Evolutionary conservation across 2,113 vertebrate genomes (phyloP).

Genomic region (Sialia sialis): DNA sequence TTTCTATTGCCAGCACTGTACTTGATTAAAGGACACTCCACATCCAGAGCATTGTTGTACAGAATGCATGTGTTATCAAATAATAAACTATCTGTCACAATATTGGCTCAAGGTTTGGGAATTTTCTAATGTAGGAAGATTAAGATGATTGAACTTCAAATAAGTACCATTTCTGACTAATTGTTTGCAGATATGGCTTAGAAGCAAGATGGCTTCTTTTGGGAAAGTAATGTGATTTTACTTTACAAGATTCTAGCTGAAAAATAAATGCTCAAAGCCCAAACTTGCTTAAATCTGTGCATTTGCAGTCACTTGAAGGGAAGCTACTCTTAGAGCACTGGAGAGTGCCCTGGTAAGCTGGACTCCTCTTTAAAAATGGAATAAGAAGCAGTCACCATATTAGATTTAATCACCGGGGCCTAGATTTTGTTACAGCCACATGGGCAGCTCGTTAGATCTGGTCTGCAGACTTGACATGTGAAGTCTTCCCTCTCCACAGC

Average conservation of each 20-base stretch:
- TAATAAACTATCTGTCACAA: slow-evolving; percentile 83
- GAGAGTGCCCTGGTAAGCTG: background rate
- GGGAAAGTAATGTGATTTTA: background rate
- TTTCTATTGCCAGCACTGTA: background rate
- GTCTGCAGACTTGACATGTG: background rate
- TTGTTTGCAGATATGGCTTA: slow-evolving; percentile 77
- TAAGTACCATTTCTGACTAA: slow-evolving; percentile 77
- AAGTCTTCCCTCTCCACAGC: background rate
- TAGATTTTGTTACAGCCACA: background rate
- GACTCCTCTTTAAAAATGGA: background rate
- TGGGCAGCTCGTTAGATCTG: background rate
- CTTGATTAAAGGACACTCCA: slow-evolving; percentile 5
- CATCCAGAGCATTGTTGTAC: slow-evolving; percentile 31
- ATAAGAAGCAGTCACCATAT: background rate
- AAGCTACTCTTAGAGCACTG: background rate
- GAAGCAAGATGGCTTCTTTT: slow-evolving; percentile 1
- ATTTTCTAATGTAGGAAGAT: slow-evolving; percentile 75
- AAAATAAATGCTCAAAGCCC: background rate
- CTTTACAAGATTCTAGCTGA: background rate
- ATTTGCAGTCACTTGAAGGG: background rate
- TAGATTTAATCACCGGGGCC: background rate
- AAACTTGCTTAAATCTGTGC: background rate
- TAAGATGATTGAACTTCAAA: slow-evolving; percentile 76
- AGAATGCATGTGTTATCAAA: slow-evolving; percentile 76
- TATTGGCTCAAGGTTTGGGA: slow-evolving; percentile 54